Evolutionary conservation across 2,888 invertebrate genomes (phyloP).

Genomic region (Steinernema carpocapsae): DNA sequence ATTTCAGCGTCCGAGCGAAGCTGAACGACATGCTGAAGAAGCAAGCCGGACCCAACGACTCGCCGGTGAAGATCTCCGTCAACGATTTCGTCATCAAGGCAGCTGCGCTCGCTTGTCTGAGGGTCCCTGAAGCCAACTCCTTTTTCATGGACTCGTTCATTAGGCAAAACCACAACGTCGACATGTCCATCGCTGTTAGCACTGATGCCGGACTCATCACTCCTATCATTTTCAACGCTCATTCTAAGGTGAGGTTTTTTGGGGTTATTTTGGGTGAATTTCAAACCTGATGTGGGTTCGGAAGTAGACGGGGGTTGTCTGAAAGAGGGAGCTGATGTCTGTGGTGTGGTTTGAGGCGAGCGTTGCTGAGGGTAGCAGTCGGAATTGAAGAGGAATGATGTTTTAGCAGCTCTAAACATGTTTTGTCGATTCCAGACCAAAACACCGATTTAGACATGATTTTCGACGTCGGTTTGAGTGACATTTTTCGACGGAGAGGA

Average conservation of each 20-base stretch:
- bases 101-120: conserved; percentile 73
- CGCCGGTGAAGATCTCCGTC: conserved; percentile 73
- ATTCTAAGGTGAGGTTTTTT: conserved; percentile 64
- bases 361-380: too few relatives aligned
- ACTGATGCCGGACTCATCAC: conserved; percentile 94
- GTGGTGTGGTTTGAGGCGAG: too few relatives aligned
- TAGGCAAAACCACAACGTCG: conserved; percentile 75
- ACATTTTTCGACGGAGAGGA: too few relatives aligned
- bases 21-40: conserved; percentile 68
- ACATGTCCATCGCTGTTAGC: conserved; percentile 94
- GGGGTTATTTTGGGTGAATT: too few relatives aligned
- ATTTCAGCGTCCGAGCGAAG: conserved; percentile 73
- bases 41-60: conserved; percentile 45
- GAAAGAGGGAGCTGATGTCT: too few relatives aligned
- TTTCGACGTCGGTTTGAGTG: too few relatives aligned
- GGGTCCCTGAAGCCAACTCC: conserved; percentile 80
- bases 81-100: conserved; percentile 79
- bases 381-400: too few relatives aligned
- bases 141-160: conserved; percentile 89
- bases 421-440: too few relatives aligned
- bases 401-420: too few relatives aligned
- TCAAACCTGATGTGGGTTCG: neutral
- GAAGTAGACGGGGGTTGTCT: neutral
- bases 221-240: conserved; percentile 82
- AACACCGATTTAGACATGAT: too few relatives aligned